A percentile compares a stretch with the other conserved stretches of the same genome.
phyloP scores from a whole-genome alignment of 2,113 vertebrate genomes.

The Notechis scutatus region DNA sequence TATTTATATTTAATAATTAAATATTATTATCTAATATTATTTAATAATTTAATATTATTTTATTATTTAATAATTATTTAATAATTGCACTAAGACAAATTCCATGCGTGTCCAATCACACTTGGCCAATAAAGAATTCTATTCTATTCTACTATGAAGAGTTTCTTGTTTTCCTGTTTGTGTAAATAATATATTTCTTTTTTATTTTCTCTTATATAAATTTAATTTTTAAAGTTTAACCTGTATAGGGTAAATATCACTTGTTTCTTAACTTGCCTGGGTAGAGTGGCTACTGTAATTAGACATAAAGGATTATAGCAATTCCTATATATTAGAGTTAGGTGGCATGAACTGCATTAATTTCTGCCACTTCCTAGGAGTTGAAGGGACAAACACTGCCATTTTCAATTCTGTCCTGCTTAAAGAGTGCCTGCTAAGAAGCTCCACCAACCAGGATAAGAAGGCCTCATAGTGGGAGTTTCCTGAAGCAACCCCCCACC shows the following conservation, averaged over 20 bases:
- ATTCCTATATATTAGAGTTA: not conserved
- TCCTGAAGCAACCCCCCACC: not conserved
- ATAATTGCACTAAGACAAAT: too few relatives aligned
- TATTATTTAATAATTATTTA: too few relatives aligned
- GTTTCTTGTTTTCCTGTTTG: not conserved
- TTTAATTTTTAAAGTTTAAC: not conserved
- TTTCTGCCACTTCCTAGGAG: not conserved
- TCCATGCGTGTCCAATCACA: too few relatives aligned
- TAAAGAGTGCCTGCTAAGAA: not conserved
- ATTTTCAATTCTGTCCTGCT: not conserved
- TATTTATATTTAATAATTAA: not conserved
- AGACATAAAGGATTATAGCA: not conserved
- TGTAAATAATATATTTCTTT: not conserved
- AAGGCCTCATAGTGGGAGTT: not conserved
- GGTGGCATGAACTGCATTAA: not conserved
- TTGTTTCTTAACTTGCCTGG: not conserved
- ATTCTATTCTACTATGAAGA: too few relatives aligned
- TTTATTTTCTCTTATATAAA: not conserved
- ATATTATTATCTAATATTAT: too few relatives aligned
- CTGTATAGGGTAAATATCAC: not conserved
- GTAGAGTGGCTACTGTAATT: not conserved
- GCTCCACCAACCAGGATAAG: not conserved
- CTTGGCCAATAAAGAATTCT: too few relatives aligned
- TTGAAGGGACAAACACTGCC: not conserved
- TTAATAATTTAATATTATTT: too few relatives aligned